Conservation (phyloP, 2,888 invertebrate genomes). For the Griposia aprilina region DNA sequence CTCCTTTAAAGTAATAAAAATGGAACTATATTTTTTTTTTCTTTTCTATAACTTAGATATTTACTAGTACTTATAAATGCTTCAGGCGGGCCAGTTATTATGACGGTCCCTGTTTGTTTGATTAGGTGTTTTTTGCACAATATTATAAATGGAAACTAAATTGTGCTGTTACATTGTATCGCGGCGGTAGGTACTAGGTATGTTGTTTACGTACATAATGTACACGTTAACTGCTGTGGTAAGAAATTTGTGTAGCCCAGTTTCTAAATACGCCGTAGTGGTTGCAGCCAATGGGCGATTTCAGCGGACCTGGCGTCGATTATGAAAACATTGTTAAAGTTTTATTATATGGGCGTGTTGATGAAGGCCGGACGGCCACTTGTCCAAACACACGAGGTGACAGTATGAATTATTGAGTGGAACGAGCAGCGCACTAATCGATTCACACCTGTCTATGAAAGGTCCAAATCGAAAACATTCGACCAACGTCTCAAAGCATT, state of each 20-base stretch:
- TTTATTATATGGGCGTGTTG: conserved; percentile 88
- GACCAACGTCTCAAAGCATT: conserved; percentile 38
- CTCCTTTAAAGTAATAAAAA: too few relatives aligned
- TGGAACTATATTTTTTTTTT: too few relatives aligned
- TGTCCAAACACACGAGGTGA: conserved; percentile 87
- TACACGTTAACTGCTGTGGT: conserved; percentile 72
- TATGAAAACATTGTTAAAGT: conserved; percentile 90
- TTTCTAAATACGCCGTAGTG: conserved; percentile 81
- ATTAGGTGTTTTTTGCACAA: conserved; percentile 72
- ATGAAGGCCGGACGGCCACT: conserved; percentile 87
- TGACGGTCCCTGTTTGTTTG: conserved; percentile 63
- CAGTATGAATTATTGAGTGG: conserved; percentile 87
- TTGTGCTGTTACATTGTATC: conserved; percentile 62
- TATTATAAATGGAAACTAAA: conserved; percentile 48
- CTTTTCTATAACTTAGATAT: too few relatives aligned
- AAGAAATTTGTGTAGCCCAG: conserved; percentile 81
- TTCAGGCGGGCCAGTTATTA: conserved; percentile 8
- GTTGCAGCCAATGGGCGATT: conserved; percentile 77
- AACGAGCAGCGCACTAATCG: conserved; percentile 84
- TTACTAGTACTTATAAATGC: not conserved
- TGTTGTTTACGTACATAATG: conserved; percentile 71
- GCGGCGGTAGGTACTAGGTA: conserved; percentile 62
- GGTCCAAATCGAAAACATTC: conserved; percentile 64
- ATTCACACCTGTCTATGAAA: conserved; percentile 86
- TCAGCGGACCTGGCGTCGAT: conserved; percentile 81